These are phyloP conservation scores for Aphelenchoides bicaudatus DNA, from an alignment of 2,888 invertebrate genomes.

Conservation along the genomic window DNA sequence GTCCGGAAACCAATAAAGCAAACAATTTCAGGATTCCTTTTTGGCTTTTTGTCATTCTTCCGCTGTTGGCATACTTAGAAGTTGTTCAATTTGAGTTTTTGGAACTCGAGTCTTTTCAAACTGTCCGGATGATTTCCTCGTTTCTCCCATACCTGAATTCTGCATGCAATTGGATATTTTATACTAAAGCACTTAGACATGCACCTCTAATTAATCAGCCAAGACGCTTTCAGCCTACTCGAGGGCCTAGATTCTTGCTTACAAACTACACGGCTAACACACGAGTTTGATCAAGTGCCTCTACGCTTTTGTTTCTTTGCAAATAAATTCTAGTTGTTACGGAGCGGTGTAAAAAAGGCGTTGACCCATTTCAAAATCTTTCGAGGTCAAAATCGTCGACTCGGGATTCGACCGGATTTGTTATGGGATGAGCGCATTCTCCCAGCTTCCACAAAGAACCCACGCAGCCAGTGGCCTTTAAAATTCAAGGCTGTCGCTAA, in stretches of 20 bases:
- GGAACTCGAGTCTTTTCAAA: conserved; percentile 21
- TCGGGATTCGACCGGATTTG: not conserved
- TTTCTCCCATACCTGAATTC: conserved; percentile 42
- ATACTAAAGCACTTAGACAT: conserved; percentile 24
- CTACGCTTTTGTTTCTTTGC: not conserved
- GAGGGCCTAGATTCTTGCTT: not conserved
- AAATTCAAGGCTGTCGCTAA: too few species aligned
- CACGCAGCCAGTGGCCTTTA: not conserved
- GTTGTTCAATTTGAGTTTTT: conserved; percentile 24
- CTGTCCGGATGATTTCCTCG: conserved; percentile 35
- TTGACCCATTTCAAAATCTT: not conserved
- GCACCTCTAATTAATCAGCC: not conserved
- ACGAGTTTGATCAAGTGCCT: not conserved
- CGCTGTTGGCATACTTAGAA: conserved; percentile 30
- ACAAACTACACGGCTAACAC: not conserved
- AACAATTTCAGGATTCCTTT: too few species aligned
- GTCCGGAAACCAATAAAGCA: too few species aligned
- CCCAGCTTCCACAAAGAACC: not conserved
- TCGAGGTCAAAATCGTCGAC: not conserved
- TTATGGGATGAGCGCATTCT: too few species aligned
- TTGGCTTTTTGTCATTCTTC: conserved; percentile 33
- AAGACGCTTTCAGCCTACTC: not conserved
- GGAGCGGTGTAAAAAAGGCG: not conserved
- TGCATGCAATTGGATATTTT: conserved; percentile 45
- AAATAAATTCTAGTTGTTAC: not conserved